A percentile compares a stretch with the other conserved stretches of the same genome.
phyloP scores from a whole-genome alignment of 2,113 vertebrate genomes.

The Fulmarus glacialis region DNA sequence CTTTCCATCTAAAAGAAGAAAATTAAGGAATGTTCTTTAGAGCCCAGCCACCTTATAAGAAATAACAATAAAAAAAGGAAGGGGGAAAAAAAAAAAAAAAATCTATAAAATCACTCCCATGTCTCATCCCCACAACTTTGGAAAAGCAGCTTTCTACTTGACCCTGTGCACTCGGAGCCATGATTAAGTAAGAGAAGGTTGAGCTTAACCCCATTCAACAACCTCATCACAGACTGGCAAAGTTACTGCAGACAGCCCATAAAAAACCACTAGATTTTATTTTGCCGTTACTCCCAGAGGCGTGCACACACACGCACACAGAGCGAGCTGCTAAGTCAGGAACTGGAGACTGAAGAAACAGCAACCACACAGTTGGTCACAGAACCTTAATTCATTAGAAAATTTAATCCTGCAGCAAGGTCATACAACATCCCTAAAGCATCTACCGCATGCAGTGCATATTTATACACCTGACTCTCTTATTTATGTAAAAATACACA shows the following conservation, averaged over 20 bases:
- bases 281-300: not conserved
- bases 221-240: not conserved
- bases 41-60: not conserved
- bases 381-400: not conserved
- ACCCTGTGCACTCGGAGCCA: not conserved
- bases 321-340: not conserved
- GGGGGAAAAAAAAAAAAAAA: not conserved
- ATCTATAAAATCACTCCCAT: not conserved
- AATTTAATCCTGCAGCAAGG: not conserved
- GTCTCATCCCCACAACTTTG: not conserved
- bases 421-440: not conserved
- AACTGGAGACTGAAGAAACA: not conserved
- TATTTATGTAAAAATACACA: not conserved
- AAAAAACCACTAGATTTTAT: not conserved
- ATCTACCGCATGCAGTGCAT: not conserved
- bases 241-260: not conserved
- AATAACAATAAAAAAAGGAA: not conserved
- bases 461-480: not conserved
- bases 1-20: not conserved
- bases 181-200: not conserved
- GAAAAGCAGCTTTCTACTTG: not conserved
- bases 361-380: not conserved
- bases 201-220: not conserved
- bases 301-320: rapidly evolving
- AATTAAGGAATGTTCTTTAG: not conserved